A percentile compares a stretch with the other conserved stretches of the same genome.
Conservation (phyloP, 2,888 invertebrate species). For the Dioctria rufipes region DNA sequence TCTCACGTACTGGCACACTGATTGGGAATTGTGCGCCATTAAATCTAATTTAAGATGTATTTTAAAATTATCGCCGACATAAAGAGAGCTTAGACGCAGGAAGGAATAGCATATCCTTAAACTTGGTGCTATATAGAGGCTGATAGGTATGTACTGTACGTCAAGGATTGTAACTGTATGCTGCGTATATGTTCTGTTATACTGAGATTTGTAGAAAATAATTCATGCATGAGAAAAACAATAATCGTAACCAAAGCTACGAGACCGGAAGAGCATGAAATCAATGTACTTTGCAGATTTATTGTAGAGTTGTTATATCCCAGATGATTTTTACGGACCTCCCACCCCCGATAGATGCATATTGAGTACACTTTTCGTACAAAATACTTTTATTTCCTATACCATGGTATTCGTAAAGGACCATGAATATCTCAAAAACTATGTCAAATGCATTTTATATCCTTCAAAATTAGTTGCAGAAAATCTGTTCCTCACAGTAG, state of each 20-base stretch:
- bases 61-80: conserved; percentile 26
- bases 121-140: background rate
- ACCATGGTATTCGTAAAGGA: too few species aligned
- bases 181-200: background rate
- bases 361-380: too few species aligned
- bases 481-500: background rate
- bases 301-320: background rate
- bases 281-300: background rate
- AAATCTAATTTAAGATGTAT: conserved; percentile 38
- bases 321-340: background rate
- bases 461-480: too few species aligned
- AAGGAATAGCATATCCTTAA: background rate
- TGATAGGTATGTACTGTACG: background rate
- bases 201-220: background rate
- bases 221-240: background rate
- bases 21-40: conserved; percentile 33
- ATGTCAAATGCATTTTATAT: too few species aligned
- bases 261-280: background rate
- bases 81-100: background rate
- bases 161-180: background rate
- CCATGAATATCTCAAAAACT: too few species aligned
- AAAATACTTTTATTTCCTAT: too few species aligned
- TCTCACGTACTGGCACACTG: conserved; percentile 4
- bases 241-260: background rate
- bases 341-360: background rate